Evolutionary conservation across 2,888 invertebrate genomes (phyloP).

Genomic region (Diogma glabrata): DNA sequence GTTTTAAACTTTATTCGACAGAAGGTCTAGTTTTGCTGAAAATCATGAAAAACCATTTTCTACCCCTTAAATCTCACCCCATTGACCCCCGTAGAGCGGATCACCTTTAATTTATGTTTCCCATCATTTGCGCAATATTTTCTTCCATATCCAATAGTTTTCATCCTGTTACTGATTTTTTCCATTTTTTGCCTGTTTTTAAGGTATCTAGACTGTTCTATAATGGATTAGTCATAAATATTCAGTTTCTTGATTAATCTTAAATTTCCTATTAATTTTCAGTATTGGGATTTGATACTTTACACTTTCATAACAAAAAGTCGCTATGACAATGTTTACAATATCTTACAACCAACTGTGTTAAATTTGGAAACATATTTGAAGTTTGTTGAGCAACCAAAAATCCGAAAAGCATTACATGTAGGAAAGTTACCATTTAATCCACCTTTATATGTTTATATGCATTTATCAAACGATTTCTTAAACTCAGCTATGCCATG

Average conservation of each 20-base stretch:
- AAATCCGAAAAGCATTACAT: conserved; percentile 40
- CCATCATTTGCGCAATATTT: no score
- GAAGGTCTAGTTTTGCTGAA: no score
- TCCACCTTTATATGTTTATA: conserved; percentile 40
- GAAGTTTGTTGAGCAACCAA: conserved; percentile 37
- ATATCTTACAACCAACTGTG: conserved; percentile 38
- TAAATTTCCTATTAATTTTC: conserved; percentile 21
- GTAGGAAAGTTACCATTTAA: conserved; percentile 43
- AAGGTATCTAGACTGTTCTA: no score
- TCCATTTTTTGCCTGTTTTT: no score
- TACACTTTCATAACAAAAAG: conserved; percentile 38
- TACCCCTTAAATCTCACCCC: no score
- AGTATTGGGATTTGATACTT: conserved; percentile 42
- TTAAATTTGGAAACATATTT: conserved; percentile 21
- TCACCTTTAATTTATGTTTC: no score
- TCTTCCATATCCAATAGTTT: no score
- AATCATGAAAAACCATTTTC: no score
- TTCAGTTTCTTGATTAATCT: conserved; percentile 11
- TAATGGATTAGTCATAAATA: no score
- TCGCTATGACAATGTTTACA: conserved; percentile 39
- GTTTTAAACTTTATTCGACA: no score
- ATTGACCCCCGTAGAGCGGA: no score
- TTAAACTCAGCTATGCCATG: conserved; percentile 46
- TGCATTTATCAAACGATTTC: conserved; percentile 41
- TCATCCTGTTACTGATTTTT: no score